Evolutionary conservation across 2,797 vertebrate species (phyloP), one percentile per base, ranked within the genome.

Genomic region (Phataginus tetradactyla): DNA sequence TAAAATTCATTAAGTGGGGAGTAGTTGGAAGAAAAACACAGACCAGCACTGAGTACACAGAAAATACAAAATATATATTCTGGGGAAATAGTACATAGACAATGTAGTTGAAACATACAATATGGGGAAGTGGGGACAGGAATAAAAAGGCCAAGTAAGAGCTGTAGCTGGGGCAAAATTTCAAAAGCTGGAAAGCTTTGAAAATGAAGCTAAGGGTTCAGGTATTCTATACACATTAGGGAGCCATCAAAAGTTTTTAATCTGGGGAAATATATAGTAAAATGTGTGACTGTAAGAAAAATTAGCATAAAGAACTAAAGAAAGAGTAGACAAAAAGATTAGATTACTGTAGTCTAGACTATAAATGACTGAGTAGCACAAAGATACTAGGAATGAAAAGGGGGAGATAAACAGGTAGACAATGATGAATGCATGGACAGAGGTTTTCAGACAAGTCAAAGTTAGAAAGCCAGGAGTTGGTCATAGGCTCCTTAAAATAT

Each of bases 261-360:
- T 95, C 74, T 91, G 23, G 80, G 74, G 93, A 91, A 97, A 80
- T 3, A 61, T 64, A 93, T 2, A 53, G 21, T 42, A 88, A 85
- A 93, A 42, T 32, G 87, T 49, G 9, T 37, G 51, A 77, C 45
- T 77, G 14, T n/a, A 92, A 91, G 74, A 95, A 83, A 34, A 94
- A 63, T 53, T 79, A 64, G 15, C 42, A 63, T 87, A 87, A 94
- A 87, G 13, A 94, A 75, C 0, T 37, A 29, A 94, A 88, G 20
- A 92, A 93, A 93, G 9, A 69, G 34, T 13, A 71, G 68, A 72
- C 21, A 93, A 84, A 25, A 18, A 96, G 37, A 51, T 66, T 32
- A 94, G 37, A 83, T 86, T 72, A 94, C 1, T 71, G 8, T 18
- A 80, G 7, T 74, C n/a, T 6, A 93, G 55, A 15, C 45, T 63